Percentiles rank a stretch among this genome's conserved stretches.
Evolutionary conservation across 2,113 vertebrate genomes (phyloP).

Genomic region (Osmerus mordax): DNA sequence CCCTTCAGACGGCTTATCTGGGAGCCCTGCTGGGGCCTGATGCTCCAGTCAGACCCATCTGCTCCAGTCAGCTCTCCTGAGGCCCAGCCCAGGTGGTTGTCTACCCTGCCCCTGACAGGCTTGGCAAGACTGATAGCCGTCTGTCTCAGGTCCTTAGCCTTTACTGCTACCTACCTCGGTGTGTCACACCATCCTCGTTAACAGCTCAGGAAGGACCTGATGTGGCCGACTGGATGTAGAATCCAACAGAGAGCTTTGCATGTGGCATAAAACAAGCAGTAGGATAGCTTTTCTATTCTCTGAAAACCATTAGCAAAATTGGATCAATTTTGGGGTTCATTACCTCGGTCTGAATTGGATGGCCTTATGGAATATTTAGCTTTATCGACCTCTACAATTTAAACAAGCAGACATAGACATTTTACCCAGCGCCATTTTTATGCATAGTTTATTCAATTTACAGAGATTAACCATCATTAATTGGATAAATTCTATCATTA

Average conservation of each 20-base stretch:
- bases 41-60: slow-evolving; percentile 42
- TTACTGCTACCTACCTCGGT: slow-evolving; percentile 41
- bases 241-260: slow-evolving; percentile 50
- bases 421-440: slow-evolving; percentile 15
- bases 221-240: slow-evolving; percentile 36
- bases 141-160: slow-evolving; percentile 48
- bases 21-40: background rate
- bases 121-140: slow-evolving; percentile 45
- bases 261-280: slow-evolving; percentile 53
- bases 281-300: slow-evolving; percentile 52
- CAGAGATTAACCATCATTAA: slow-evolving; percentile 10
- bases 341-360: slow-evolving; percentile 56
- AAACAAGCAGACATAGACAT: slow-evolving; percentile 15
- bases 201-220: slow-evolving; percentile 58
- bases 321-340: slow-evolving; percentile 65
- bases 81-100: slow-evolving; percentile 39
- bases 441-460: slow-evolving; percentile 14
- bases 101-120: no score
- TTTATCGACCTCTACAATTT: slow-evolving; percentile 27
- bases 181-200: slow-evolving; percentile 51
- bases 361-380: slow-evolving; percentile 32
- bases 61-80: slow-evolving; percentile 41
- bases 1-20: no score
- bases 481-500: slow-evolving; percentile 6
- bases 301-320: slow-evolving; percentile 63